phyloP scores from a whole-genome alignment of 2,797 vertebrate genomes.

The Garrulus glandarius region DNA sequence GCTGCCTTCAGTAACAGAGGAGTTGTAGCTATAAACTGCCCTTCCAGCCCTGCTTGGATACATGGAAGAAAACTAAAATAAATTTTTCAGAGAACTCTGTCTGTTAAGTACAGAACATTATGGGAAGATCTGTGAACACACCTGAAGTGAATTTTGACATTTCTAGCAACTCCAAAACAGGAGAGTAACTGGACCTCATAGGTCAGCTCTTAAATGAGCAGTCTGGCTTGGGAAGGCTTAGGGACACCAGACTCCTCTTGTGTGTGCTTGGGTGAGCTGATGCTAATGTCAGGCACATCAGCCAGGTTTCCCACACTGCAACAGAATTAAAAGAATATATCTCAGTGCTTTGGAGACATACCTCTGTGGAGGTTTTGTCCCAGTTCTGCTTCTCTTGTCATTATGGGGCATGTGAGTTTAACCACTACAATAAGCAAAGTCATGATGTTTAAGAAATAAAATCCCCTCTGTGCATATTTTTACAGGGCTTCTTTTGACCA shows the following conservation, averaged over 20 bases:
- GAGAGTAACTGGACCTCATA: background rate
- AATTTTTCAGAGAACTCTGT: background rate
- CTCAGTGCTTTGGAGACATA: background rate
- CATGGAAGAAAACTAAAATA: background rate
- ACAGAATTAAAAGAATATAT: background rate
- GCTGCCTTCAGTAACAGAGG: background rate
- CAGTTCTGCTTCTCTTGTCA: background rate
- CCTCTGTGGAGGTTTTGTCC: background rate
- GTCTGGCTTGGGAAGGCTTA: background rate
- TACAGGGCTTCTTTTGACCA: background rate
- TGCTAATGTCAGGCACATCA: fast-evolving
- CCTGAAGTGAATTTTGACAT: background rate
- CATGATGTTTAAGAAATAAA: background rate
- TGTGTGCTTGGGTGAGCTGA: background rate
- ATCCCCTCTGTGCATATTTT: background rate
- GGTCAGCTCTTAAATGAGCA: background rate
- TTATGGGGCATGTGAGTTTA: background rate
- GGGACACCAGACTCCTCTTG: background rate
- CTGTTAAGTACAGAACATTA: background rate
- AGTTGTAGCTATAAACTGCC: background rate
- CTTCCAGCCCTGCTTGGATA: background rate
- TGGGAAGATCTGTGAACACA: background rate
- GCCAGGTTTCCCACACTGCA: background rate
- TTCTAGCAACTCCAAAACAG: background rate
- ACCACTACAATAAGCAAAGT: background rate